Evolutionary conservation across 2,797 vertebrate genomes (phyloP), one percentile per base, ranked within the genome.

Genomic region (Poecilia picta): DNA sequence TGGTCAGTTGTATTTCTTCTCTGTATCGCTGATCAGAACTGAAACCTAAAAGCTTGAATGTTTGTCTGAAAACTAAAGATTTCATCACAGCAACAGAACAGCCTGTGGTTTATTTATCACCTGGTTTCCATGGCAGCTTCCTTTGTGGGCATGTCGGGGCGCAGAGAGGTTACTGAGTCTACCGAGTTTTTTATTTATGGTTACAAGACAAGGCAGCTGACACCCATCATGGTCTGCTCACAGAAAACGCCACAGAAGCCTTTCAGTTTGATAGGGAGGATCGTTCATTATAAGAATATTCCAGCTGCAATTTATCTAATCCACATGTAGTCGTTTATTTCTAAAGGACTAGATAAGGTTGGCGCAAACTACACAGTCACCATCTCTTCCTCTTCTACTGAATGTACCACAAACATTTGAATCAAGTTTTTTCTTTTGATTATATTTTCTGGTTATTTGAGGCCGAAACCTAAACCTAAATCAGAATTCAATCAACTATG

Each of bases 41-140:
- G 72, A 39, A 72, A 70, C 39, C 5, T 1, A 8, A 7, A 57
- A 25, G 23, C 55, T 62, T 83, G 36, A 28, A 62, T 25, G 41
- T 18, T 11, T 8, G 47, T 15, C 31, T 59, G 12, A 68, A 23
- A 73, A 55, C 39, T 57, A 46, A 77, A 49, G 31, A 57, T 73
- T 53, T 73, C 55, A 73, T 79, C 76, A 59, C 15, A 62, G 10
- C 74, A 36, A 59, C 33, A 68, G 12, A 77, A 31, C 64, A 74
- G 6, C 3, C 23, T 75, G 28, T 43, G 8, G 73, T 80, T 43
- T 77, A 78, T 82, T 71, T 57, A 77, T 79, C 80, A 64, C 25
- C 23, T 16, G 16, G 73, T 85, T 83, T 77, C 72, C 77, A 83
- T 76, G 49, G 74, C 73, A 79, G 16, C 73, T 46, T 10, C 3